Evolutionary conservation across 2,113 vertebrate genomes (phyloP), one percentile per base, ranked within the genome.

Genomic region (Nibea albiflora): DNA sequence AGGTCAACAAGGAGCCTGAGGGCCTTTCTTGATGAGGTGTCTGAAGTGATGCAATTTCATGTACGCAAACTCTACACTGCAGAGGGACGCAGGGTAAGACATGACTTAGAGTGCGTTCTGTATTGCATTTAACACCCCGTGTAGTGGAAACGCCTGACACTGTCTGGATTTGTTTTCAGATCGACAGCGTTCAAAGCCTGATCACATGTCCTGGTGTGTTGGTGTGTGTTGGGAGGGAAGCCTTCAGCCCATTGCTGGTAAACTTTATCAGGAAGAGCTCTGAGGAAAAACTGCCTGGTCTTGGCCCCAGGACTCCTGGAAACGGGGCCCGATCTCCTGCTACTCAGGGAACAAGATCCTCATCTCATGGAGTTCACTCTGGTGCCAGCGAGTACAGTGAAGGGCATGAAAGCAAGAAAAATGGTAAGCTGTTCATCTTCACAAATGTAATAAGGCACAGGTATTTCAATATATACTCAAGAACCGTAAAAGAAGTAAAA

Each of bases 21-120:
- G 47, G 92, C 94, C 0, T 97, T 99, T 87, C 93, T 99, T 46
- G 96, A 96, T 20, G 96, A 97, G 80, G 96, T 95, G 20, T 97
- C 98, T 0, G 96, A 97, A n/a, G 93, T 97, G 44, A 94, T 99
- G 94, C 95, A 90, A 79, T 98, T 96, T 80, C 95, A 96, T 0
- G 95, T 99, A 78, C 96, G 93, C 81, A 97, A 96, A 78, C 88
- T 98, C 20, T 99, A 96, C 92, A 98, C 96, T 0, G 20, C 85
- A 72, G 95, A 96, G 31, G 98, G 98, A 42, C 95, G 92, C 39
- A 97, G 95, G 96, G 98, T 96, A 92, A 94, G 94, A 50, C 26
- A 11, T 28, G 6, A 7, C 53, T 53, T 72, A 3, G 2, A 31
- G 31, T 3, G 7, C 11, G 1, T 44, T 63, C 9, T 58, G 22